phyloP scores from a whole-genome alignment of 2,797 vertebrate genomes.

The Ceyx erithaca region DNA sequence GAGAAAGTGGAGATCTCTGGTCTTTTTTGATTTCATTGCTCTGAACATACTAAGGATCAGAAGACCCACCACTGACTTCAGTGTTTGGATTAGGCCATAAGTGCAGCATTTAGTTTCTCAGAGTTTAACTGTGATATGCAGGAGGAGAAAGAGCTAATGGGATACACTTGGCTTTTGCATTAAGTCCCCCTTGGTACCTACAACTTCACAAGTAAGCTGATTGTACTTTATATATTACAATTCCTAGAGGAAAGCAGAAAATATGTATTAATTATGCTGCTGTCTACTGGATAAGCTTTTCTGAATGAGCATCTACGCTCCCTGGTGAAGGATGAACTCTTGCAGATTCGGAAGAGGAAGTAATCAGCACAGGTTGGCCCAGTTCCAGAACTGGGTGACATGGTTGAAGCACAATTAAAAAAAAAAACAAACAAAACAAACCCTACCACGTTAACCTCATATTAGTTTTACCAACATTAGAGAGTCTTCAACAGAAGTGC shows the following conservation, averaged over 20 bases:
- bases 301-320: slow-evolving; percentile 5
- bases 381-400: slow-evolving; percentile 22
- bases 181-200: not conserved
- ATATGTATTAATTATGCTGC: slow-evolving; percentile 20
- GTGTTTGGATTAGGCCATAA: not conserved
- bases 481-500: not conserved
- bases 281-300: slow-evolving; percentile 4
- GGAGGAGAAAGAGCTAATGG: not conserved
- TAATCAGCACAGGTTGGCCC: not conserved
- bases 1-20: not conserved
- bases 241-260: slow-evolving; percentile 29
- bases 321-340: not conserved
- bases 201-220: not conserved
- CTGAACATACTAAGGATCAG: not conserved
- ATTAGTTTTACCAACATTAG: slow-evolving; percentile 11
- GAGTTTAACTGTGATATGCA: not conserved
- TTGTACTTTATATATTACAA: not conserved
- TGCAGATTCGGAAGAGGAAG: slow-evolving; percentile 3
- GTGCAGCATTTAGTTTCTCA: not conserved
- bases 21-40: not conserved
- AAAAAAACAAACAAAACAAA: not conserved
- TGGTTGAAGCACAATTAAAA: slow-evolving; percentile 18
- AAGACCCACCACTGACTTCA: not conserved
- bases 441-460: not conserved
- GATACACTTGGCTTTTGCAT: not conserved